phyloP scores from a whole-genome alignment of 1,140 invertebrate species.

The Chlorops oryzae region DNA sequence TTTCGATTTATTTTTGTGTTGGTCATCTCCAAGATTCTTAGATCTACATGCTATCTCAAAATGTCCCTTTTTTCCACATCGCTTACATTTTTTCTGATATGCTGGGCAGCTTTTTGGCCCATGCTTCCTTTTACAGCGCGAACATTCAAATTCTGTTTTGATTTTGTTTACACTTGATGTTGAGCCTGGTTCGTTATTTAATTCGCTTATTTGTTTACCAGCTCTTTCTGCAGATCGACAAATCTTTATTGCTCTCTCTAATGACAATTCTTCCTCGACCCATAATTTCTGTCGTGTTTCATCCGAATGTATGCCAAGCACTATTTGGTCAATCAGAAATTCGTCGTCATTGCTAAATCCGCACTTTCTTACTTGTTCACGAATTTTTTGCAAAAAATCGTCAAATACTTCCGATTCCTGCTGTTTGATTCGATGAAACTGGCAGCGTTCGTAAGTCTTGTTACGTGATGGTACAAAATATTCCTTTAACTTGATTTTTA shows the following conservation, averaged over 20 bases:
- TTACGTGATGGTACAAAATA: background rate
- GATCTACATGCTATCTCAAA: conserved; percentile 8
- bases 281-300: conserved; percentile 4
- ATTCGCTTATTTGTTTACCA: conserved; percentile 3
- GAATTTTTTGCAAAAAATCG: conserved; percentile 1
- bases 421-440: conserved; percentile 4
- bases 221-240: conserved; percentile 6
- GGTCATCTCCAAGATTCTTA: background rate
- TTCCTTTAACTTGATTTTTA: background rate
- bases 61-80: conserved; percentile 12
- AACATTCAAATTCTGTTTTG: conserved; percentile 3
- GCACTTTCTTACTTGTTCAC: conserved; percentile 1
- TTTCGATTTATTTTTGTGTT: conserved; percentile 7
- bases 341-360: background rate
- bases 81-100: conserved; percentile 11
- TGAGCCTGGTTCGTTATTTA: background rate
- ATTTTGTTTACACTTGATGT: background rate
- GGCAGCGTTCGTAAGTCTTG: background rate
- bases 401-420: conserved; percentile 5
- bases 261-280: background rate
- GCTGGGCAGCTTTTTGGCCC: conserved; percentile 14
- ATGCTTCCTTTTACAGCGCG: conserved; percentile 9
- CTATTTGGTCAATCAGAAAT: conserved; percentile 8
- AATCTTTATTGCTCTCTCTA: conserved; percentile 8
- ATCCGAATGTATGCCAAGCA: conserved; percentile 1